Conservation (phyloP, 2,113 vertebrate genomes). For the Ceyx margarethae region DNA sequence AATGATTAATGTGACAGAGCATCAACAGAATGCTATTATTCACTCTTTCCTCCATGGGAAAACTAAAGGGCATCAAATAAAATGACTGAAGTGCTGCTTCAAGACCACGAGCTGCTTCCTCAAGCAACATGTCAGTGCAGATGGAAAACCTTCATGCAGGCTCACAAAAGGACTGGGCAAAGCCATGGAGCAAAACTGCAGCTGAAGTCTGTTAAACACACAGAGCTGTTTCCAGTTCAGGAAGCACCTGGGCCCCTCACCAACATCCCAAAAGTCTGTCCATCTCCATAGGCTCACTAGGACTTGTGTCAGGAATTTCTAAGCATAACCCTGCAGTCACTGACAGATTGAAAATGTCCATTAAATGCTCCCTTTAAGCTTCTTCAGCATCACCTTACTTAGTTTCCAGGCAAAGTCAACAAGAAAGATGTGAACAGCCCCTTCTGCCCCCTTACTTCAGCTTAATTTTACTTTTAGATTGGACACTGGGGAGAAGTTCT, state of each 20-base stretch:
- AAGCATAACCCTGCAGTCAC: not conserved
- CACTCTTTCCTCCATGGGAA: not conserved
- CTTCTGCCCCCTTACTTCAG: rapidly evolving
- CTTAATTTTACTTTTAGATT: too few relatives aligned
- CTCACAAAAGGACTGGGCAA: not conserved
- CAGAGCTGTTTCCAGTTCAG: not conserved
- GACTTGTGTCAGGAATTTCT: not conserved
- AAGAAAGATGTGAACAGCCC: not conserved
- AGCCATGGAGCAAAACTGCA: not conserved
- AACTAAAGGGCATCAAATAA: not conserved
- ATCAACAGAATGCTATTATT: not conserved
- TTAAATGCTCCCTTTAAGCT: not conserved
- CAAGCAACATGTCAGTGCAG: not conserved
- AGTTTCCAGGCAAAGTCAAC: not conserved
- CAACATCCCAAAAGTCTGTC: not conserved
- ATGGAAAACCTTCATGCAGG: not conserved
- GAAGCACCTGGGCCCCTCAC: not conserved
- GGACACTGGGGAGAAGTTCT: too few relatives aligned
- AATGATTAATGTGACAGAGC: not conserved
- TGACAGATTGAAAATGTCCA: not conserved
- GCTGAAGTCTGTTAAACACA: not conserved
- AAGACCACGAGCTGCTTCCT: not conserved
- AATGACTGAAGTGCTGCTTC: not conserved
- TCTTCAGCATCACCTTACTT: not conserved
- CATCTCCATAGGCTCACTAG: rapidly evolving